phyloP scores from a whole-genome alignment of 2,888 invertebrate genomes.

The Rotaria sp. region DNA sequence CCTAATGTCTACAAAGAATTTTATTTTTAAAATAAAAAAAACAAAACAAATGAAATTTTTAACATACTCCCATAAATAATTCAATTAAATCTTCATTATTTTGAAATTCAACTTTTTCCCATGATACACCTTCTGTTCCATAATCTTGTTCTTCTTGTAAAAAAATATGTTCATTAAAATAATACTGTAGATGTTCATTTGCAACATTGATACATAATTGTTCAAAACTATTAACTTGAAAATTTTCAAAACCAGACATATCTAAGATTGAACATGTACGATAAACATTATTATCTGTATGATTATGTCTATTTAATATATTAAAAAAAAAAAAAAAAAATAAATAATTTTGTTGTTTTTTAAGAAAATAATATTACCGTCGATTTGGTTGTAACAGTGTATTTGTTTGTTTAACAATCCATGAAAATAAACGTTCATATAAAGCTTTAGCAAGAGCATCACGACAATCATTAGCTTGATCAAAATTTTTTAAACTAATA shows the following conservation, averaged over 20 bases:
- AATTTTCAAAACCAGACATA: slow-evolving; percentile 51
- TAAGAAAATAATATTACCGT: not conserved
- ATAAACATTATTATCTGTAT: not conserved
- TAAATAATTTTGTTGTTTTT: not conserved
- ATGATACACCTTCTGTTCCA: slow-evolving; percentile 29
- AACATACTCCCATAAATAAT: slow-evolving; percentile 38
- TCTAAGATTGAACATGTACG: slow-evolving; percentile 47
- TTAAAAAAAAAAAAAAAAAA: not conserved
- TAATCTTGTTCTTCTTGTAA: slow-evolving; percentile 41
- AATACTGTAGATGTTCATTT: slow-evolving; percentile 53
- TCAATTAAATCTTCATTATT: slow-evolving; percentile 41
- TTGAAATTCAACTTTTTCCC: slow-evolving; percentile 36
- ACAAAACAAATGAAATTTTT: not conserved
- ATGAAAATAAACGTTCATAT: slow-evolving; percentile 51
- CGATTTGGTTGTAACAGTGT: slow-evolving; percentile 44
- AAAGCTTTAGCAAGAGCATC: slow-evolving; percentile 51
- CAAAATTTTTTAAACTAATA: slow-evolving; percentile 42
- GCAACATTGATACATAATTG: slow-evolving; percentile 53
- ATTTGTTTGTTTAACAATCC: slow-evolving; percentile 53
- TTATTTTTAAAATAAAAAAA: not conserved
- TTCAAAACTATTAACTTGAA: slow-evolving; percentile 48
- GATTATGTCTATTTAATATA: not conserved
- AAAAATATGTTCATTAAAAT: slow-evolving; percentile 52
- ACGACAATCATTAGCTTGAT: slow-evolving; percentile 49
- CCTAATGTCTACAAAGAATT: slow-evolving; percentile 46